A percentile compares a stretch with the other conserved stretches of the same genome.
These are phyloP conservation scores for Torymus texanus DNA, from an alignment of 2,888 invertebrate genomes.

Conservation along the genomic window DNA sequence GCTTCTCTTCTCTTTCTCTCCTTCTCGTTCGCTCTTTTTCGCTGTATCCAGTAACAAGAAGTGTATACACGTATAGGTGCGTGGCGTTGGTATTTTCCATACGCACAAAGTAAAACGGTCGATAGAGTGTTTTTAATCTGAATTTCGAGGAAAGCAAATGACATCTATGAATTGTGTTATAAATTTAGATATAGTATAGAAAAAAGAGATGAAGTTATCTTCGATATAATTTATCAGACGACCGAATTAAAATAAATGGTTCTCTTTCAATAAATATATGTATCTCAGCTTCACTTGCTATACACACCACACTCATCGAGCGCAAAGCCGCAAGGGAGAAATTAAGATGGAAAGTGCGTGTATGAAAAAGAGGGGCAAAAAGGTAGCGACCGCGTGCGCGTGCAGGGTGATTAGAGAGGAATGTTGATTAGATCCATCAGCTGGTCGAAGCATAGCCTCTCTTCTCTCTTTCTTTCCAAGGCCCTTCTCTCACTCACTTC, in stretches of 20 bases:
- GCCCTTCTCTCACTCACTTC: slow-evolving; percentile 53
- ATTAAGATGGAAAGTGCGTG: slow-evolving; percentile 53
- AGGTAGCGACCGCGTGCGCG: slow-evolving; percentile 35
- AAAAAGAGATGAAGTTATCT: neutral
- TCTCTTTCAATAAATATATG: neutral
- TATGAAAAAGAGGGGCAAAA: slow-evolving; percentile 46
- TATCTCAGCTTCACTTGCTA: too few relatives aligned
- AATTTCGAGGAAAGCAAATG: too few relatives aligned
- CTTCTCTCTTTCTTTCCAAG: slow-evolving; percentile 15
- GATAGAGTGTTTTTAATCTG: too few relatives aligned
- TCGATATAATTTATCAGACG: slow-evolving; percentile 27
- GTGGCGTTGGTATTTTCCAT: too few relatives aligned
- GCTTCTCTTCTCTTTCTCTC: neutral
- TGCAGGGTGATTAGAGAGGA: slow-evolving; percentile 73
- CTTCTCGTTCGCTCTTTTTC: too few relatives aligned
- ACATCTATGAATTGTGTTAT: slow-evolving; percentile 1
- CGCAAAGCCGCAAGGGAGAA: slow-evolving; percentile 47
- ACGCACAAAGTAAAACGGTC: too few relatives aligned
- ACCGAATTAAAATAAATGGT: slow-evolving; percentile 28
- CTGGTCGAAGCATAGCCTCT: slow-evolving; percentile 59
- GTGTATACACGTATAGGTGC: too few relatives aligned
- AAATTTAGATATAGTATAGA: slow-evolving; percentile 11
- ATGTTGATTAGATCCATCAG: slow-evolving; percentile 75
- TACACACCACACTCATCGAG: slow-evolving; percentile 16
- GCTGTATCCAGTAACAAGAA: too few relatives aligned